A percentile compares a stretch with the other conserved stretches of the same genome.
phyloP scores from a whole-genome alignment of 2,797 vertebrate species.

The Girardinus metallicus region DNA sequence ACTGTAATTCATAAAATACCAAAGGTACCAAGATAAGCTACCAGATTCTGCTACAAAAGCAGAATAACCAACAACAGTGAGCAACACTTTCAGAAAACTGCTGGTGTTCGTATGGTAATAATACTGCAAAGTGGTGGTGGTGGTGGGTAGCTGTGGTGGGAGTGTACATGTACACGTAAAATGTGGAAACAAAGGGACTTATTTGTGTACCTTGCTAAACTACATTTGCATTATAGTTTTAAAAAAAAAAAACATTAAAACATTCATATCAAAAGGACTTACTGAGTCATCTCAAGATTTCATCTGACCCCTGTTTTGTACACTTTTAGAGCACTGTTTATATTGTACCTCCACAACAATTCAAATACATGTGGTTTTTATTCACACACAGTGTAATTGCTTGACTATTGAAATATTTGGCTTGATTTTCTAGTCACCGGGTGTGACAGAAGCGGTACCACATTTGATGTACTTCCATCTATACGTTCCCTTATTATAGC shows the following conservation, averaged over 20 bases:
- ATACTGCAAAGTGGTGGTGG: constrained; percentile 48
- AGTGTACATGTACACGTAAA: constrained; percentile 9
- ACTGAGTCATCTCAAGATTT: constrained; percentile 62
- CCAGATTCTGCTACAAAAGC: constrained; percentile 73
- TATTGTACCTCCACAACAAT: constrained; percentile 76
- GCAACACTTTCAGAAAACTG: constrained; percentile 72
- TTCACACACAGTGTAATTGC: constrained; percentile 58
- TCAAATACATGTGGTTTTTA: constrained; percentile 60
- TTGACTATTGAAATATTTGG: constrained; percentile 47
- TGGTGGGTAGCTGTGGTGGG: constrained; percentile 4
- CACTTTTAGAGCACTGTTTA: constrained; percentile 73
- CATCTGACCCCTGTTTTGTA: constrained; percentile 72
- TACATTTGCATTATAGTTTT: constrained; percentile 76
- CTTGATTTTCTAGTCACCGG: constrained; percentile 58
- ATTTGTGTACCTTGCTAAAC: constrained; percentile 80
- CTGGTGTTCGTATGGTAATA: constrained; percentile 74
- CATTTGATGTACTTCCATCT: constrained; percentile 55
- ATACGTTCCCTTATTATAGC: constrained; percentile 28
- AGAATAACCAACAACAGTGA: constrained; percentile 71
- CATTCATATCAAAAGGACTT: constrained; percentile 78
- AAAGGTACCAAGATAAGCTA: constrained; percentile 82
- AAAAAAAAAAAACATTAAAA: constrained; percentile 63
- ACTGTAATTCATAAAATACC: constrained; percentile 80
- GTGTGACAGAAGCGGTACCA: constrained; percentile 75
- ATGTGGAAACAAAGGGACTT: constrained; percentile 67